Conservation (phyloP, 92 coral and sea anemone species). For the Porites evermanni region DNA sequence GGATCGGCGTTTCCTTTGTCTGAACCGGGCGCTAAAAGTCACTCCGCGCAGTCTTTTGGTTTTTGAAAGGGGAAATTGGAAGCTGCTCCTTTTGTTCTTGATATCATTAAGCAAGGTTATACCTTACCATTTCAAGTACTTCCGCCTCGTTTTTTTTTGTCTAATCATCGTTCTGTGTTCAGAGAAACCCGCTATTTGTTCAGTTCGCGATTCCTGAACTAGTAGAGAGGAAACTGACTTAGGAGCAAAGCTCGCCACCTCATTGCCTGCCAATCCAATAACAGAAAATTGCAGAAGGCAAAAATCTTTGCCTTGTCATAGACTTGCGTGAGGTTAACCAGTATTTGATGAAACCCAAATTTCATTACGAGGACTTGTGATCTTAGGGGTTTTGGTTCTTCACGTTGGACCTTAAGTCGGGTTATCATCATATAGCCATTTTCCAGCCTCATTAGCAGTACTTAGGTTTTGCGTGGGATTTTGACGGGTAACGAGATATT, state of each 20-base stretch:
- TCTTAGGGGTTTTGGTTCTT: conserved; percentile 35
- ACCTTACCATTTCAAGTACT: conserved; percentile 20
- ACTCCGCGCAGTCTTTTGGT: too few species aligned
- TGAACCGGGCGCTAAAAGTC: too few species aligned
- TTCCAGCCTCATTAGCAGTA: conserved; percentile 27
- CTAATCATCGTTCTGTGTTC: conserved; percentile 27
- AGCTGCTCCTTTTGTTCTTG: too few species aligned
- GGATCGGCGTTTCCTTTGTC: too few species aligned
- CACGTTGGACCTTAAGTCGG: conserved; percentile 42
- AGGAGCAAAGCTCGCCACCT: conserved; percentile 16
- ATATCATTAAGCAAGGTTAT: conserved; percentile 16
- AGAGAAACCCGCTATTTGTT: conserved; percentile 3
- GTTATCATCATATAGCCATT: conserved; percentile 48
- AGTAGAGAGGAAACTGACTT: neutral
- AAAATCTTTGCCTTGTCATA: conserved; percentile 21
- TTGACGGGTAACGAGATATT: neutral
- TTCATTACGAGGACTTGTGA: conserved; percentile 17
- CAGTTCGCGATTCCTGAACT: conserved; percentile 11
- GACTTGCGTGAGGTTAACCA: too few species aligned
- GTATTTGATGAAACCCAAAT: too few species aligned
- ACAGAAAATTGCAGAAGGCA: conserved; percentile 34
- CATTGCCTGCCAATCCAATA: conserved; percentile 33
- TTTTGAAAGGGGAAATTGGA: too few species aligned
- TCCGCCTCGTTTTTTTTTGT: conserved; percentile 9
- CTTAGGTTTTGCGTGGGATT: conserved; percentile 31